These are phyloP conservation scores for Metalampra italica DNA, from an alignment of 2,888 invertebrate species.

Conservation along the genomic window DNA sequence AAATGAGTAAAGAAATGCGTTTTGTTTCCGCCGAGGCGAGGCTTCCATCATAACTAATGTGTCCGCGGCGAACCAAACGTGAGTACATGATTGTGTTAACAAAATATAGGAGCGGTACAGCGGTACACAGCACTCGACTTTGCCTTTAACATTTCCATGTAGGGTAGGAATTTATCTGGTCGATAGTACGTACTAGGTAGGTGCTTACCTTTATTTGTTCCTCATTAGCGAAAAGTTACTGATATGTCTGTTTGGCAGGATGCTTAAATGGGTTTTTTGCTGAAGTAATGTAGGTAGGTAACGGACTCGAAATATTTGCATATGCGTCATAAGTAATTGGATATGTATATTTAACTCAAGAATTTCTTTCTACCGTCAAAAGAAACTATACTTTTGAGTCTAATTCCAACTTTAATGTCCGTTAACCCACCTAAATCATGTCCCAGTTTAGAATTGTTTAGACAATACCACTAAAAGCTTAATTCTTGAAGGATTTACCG, in stretches of 20 bases:
- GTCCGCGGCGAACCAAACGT: conserved; percentile 28
- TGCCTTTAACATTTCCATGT: conserved; percentile 13
- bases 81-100: conserved; percentile 47
- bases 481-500: conserved; percentile 13
- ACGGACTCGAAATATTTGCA: no score
- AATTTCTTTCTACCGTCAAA: neutral
- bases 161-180: conserved; percentile 12
- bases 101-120: conserved; percentile 17
- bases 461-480: conserved; percentile 11
- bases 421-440: conserved; percentile 4
- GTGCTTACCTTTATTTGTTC: conserved; percentile 10
- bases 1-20: conserved; percentile 68
- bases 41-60: conserved; percentile 67
- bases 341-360: no score
- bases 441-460: conserved; percentile 5
- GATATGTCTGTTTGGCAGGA: neutral
- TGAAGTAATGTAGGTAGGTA: neutral
- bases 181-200: neutral
- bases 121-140: conserved; percentile 9
- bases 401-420: neutral
- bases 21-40: conserved; percentile 63
- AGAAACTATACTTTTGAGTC: neutral
- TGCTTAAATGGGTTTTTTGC: neutral
- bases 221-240: neutral
- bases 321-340: no score